A percentile compares a stretch with the other conserved stretches of the same genome.
These are phyloP conservation scores for Pseudochirops cupreus DNA, from an alignment of 2,797 vertebrate species.

Conservation along the genomic window DNA sequence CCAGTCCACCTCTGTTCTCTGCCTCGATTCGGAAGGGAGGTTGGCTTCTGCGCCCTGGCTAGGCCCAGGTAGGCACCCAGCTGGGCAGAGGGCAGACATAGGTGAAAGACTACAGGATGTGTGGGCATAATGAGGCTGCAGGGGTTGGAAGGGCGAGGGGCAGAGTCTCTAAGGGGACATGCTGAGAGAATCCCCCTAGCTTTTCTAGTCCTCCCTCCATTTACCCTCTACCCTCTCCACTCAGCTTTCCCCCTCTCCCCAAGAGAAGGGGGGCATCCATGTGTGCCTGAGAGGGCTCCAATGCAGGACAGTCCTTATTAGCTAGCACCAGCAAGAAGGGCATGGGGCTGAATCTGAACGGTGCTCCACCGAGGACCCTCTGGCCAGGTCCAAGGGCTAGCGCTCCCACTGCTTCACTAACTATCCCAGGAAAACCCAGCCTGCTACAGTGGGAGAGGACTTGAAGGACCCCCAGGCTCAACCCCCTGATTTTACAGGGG, in stretches of 20 bases:
- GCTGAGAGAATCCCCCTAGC: neutral
- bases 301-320: neutral
- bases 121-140: neutral
- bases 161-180: neutral
- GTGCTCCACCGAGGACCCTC: neutral
- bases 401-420: neutral
- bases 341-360: too few species aligned
- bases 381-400: neutral
- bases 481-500: neutral
- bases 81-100: conserved; percentile 13
- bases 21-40: conserved; percentile 45
- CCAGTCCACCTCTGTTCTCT: conserved; percentile 38
- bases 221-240: neutral
- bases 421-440: neutral
- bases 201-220: neutral
- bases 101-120: conserved; percentile 21
- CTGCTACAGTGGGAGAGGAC: neutral
- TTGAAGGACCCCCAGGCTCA: neutral
- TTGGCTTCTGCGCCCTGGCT: conserved; percentile 51
- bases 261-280: neutral
- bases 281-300: neutral
- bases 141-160: neutral
- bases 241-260: neutral
- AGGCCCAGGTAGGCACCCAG: conserved; percentile 80
- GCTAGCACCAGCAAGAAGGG: neutral